These are phyloP conservation scores for Oxyruncus cristatus DNA, from an alignment of 2,113 vertebrate genomes.

Conservation along the genomic window DNA sequence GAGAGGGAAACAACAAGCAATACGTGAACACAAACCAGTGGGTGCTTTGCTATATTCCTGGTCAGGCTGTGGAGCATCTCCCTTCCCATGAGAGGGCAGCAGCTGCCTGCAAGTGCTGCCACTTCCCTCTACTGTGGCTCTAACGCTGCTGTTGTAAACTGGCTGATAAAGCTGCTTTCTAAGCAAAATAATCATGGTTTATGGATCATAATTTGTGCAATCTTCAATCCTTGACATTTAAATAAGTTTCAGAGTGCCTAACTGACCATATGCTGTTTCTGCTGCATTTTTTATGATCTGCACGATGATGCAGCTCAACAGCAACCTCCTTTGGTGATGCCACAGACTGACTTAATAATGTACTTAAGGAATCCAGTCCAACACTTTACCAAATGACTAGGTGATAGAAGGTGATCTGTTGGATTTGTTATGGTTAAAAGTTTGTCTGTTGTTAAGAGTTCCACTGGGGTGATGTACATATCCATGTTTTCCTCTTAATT, in stretches of 20 bases:
- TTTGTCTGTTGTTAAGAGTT: neutral
- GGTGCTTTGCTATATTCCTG: neutral
- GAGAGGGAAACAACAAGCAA: neutral
- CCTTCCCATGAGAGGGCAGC: slow-evolving; percentile 73
- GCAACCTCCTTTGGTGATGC: neutral
- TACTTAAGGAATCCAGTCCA: neutral
- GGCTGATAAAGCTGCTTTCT: neutral
- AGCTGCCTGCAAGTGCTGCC: neutral
- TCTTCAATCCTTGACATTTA: neutral
- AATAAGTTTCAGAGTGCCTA: neutral
- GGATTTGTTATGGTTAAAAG: neutral
- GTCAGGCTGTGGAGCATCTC: neutral
- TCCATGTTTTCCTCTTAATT: neutral
- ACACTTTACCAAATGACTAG: neutral
- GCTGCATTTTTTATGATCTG: neutral
- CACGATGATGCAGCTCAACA: neutral
- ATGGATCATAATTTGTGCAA: neutral
- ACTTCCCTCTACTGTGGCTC: neutral
- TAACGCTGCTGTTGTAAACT: neutral
- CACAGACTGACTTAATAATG: neutral
- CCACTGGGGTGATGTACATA: neutral
- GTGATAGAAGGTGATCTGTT: neutral
- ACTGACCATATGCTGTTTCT: neutral
- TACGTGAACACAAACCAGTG: neutral
- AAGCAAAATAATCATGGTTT: neutral